These are phyloP conservation scores for Ovis canadensis DNA, from an alignment of 2,113 vertebrate species.

Conservation along the genomic window DNA sequence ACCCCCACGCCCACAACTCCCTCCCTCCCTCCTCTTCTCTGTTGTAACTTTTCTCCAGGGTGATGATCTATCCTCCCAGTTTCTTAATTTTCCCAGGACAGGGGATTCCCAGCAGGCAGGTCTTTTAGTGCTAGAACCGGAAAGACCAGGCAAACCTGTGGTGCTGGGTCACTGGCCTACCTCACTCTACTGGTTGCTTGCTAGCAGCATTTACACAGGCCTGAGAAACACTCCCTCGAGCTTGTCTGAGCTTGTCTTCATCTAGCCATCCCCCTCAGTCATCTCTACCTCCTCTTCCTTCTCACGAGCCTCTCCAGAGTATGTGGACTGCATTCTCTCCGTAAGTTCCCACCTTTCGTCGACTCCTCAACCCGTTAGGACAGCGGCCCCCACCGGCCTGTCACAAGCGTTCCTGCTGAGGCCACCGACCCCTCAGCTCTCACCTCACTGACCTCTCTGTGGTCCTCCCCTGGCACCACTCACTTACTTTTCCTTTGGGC, in stretches of 20 bases:
- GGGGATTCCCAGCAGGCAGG: not conserved
- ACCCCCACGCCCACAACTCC: not conserved
- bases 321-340: fast-evolving
- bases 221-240: not conserved
- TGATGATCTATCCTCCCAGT: not conserved
- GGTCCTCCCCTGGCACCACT: not conserved
- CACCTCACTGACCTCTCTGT: not conserved
- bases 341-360: not conserved
- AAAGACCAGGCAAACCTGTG: not conserved
- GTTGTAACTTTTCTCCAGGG: not conserved
- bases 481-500: not conserved
- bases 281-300: not conserved
- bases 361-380: not conserved
- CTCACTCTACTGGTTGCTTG: not conserved
- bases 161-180: too few relatives aligned
- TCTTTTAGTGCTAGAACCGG: not conserved
- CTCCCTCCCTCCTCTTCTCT: not conserved
- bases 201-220: too few relatives aligned
- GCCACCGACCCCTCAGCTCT: not conserved
- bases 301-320: not conserved
- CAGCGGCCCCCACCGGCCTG: not conserved
- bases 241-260: not conserved
- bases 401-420: not conserved
- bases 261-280: not conserved
- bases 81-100: not conserved